Base-by-base conservation (phyloP, 2,888 invertebrate species). In the Drosophila neotestacea region DNA sequence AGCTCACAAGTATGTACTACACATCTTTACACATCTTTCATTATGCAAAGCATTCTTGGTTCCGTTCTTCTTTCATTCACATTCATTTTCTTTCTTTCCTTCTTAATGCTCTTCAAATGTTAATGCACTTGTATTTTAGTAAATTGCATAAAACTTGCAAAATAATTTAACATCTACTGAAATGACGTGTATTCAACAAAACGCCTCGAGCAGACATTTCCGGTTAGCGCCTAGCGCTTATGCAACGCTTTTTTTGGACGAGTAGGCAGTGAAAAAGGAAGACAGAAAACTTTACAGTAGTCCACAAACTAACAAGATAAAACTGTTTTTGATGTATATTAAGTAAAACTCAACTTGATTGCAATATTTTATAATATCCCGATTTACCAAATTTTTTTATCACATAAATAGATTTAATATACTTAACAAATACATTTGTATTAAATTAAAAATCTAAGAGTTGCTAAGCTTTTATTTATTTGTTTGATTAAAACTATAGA, bases 1-100 rank as follows among this genome's bases (percentile, higher is more conserved):
- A 77, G 77, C 73, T 52, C 54, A 54, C 58, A 81, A 78, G 78
- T 61, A 77, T 69, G 77, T 72, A 77, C 59, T 65, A 62, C 61
- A 60, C 47, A 59, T 64, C 42, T 42, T 64, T 44, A 61, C 79
- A 70, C 81, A 80, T 80, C 77, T 67, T 65, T 67, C 71, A 75
- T 79, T 71, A 77, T 77, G 75, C 73, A 63, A 47, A 52, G 54
- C 73, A 55, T 58, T 47, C 60, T 30, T 60, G 4, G 50, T 42
- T 58, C 47, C 58, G 36, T 30, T 58, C 11, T 30, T 28, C 7
- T 32, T 41, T 32, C 39, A 41, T 59, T 30, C 36, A 7, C 22
- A 22, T 22, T 22, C 22, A 22, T 13, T 32, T 41, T 32, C 10
- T 16, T n/a, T 48, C 38, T 16, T 28, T 22, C 10, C 22, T 27